Evolutionary conservation across 2,797 vertebrate genomes (phyloP).

Genomic region (Acanthis flammea): DNA sequence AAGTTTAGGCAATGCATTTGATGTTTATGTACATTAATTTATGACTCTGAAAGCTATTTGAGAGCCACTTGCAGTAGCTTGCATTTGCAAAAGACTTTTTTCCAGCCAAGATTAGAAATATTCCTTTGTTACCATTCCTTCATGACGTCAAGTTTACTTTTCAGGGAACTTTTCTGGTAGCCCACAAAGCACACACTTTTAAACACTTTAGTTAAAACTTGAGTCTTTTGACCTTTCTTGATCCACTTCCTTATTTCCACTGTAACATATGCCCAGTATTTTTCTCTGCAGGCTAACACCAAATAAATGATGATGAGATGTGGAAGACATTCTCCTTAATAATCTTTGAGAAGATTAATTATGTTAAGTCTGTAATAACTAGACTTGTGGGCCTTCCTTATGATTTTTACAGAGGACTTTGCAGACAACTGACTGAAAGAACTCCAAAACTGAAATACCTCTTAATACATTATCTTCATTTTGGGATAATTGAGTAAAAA

Average conservation of each 20-base stretch:
- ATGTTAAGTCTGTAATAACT: neutral
- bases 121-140: neutral
- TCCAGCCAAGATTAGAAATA: neutral
- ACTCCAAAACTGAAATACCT: neutral
- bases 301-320: neutral
- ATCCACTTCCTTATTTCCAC: neutral
- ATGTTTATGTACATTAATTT: neutral
- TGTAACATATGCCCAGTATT: neutral
- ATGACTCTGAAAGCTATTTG: neutral
- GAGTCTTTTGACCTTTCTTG: neutral
- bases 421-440: neutral
- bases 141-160: neutral
- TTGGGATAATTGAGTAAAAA: neutral
- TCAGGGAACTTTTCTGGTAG: neutral
- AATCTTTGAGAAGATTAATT: neutral
- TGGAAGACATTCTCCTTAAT: neutral
- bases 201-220: neutral
- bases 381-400: neutral
- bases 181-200: neutral
- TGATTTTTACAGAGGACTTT: neutral
- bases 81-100: neutral
- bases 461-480: neutral
- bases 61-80: neutral
- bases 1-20: neutral
- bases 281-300: neutral